Percentiles rank a stretch among this genome's conserved stretches.
These are phyloP conservation scores for Microplitis manilae DNA, from an alignment of 2,888 invertebrate genomes.

Conservation along the genomic window DNA sequence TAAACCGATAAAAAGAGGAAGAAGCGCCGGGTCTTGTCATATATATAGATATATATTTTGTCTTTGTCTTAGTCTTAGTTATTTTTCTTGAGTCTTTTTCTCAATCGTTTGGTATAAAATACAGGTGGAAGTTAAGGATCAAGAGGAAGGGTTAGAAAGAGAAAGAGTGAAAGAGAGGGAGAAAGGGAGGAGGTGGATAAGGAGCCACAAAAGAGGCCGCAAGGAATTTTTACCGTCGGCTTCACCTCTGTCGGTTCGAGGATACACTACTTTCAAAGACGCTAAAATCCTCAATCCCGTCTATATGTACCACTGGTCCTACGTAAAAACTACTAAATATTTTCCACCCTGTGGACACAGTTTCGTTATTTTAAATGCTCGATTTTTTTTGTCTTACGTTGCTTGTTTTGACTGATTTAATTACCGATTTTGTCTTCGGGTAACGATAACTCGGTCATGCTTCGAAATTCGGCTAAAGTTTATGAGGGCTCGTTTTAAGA, in stretches of 20 bases:
- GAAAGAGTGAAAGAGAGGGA: constrained; percentile 32
- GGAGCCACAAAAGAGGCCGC: constrained; percentile 69
- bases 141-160: constrained; percentile 39
- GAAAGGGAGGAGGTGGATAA: constrained; percentile 33
- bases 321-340: constrained; percentile 30
- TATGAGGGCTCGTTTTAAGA: not conserved
- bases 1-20: constrained; percentile 37
- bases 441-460: not conserved
- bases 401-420: not conserved
- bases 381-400: not conserved
- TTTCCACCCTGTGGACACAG: constrained; percentile 17
- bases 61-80: not conserved
- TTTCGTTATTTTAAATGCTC: not conserved
- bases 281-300: constrained; percentile 40
- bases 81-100: constrained; percentile 12
- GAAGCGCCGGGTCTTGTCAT: constrained; percentile 35
- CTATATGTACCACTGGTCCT: constrained; percentile 33
- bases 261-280: constrained; percentile 31
- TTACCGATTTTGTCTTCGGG: not conserved
- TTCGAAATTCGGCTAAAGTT: not conserved
- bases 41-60: not conserved
- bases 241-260: constrained; percentile 56
- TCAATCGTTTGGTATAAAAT: constrained; percentile 29
- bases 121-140: constrained; percentile 30
- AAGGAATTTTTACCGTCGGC: constrained; percentile 70